Evolutionary conservation across 2,797 vertebrate genomes (phyloP), one percentile per base, ranked within the genome.

Genomic region (Glyptemys insculpta): DNA sequence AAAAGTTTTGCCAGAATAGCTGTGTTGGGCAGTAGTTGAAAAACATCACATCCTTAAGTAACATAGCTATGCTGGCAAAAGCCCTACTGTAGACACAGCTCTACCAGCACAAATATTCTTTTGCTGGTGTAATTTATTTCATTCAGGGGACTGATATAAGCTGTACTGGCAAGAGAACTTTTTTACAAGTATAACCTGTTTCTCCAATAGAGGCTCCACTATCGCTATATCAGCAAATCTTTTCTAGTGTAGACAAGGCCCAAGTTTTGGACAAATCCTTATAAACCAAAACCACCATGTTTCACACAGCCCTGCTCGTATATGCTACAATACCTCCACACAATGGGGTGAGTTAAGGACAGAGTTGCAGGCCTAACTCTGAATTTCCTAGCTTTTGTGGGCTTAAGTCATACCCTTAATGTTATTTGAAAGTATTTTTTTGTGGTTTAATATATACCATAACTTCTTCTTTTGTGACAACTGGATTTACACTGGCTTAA

Each of bases 381-480:
- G 97, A 97, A 95, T 98, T 96, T 97, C 62, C 93, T 97, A 94
- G 97, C 97, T 97, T 97, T 98, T 98, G 97, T 97, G 98, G 97
- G 97, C 97, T 98, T 96, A 97, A 98, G 97, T 98, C 97, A 97
- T 97, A 92, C 88, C 18, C 96, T 96, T 98, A 98, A 98, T 97
- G 96, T 97, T 98, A 97, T 97, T 98, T 98, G 97, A 98, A 98
- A 98, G 96, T 96, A 95, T 98, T 97, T 98, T 93, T 97, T 90
- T 98, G 98, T 95, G 98, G 98, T 97, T 98, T 97, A 97, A 98
- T 98, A 97, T 98, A 98, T 98, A 98, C 97, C 98, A 97, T 98
- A 98, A 98, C 98, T 98, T 98, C 95, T 98, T 98, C 98, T 98
- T 98, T 97, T 98, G 97, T 98, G 98, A 98, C 98, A 98, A 98